phyloP scores from a whole-genome alignment of 2,888 invertebrate genomes.

The Diachrysia chrysitis region DNA sequence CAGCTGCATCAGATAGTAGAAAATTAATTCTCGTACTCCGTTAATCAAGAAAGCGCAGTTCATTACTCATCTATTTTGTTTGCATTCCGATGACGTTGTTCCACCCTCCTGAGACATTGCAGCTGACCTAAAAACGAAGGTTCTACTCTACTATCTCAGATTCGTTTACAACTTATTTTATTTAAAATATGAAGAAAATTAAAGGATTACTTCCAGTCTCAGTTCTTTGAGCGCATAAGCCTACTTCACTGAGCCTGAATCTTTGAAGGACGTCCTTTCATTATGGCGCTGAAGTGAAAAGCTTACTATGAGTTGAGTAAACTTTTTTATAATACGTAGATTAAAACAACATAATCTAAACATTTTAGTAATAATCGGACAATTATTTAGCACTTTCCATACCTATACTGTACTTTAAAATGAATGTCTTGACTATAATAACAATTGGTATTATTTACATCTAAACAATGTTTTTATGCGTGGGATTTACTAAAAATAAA shows the following conservation, averaged over 20 bases:
- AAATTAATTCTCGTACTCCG: slow-evolving; percentile 42
- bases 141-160: slow-evolving; percentile 12
- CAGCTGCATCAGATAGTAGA: slow-evolving; percentile 27
- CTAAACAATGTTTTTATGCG: slow-evolving; percentile 5
- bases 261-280: slow-evolving; percentile 36
- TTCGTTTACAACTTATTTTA: slow-evolving; percentile 28
- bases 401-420: no score
- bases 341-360: not conserved
- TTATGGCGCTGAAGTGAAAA: slow-evolving; percentile 14
- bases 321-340: not conserved
- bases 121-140: slow-evolving; percentile 37
- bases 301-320: not conserved
- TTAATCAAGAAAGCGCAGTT: slow-evolving; percentile 53
- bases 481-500: slow-evolving; percentile 25
- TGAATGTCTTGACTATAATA: not conserved
- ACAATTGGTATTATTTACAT: not conserved
- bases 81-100: slow-evolving; percentile 35
- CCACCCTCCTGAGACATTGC: slow-evolving; percentile 24
- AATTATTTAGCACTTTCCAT: no score
- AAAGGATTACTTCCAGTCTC: slow-evolving; percentile 44
- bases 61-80: slow-evolving; percentile 55
- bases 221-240: slow-evolving; percentile 24
- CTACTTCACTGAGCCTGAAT: slow-evolving; percentile 31
- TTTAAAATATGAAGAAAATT: slow-evolving; percentile 34
- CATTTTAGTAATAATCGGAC: not conserved